These are phyloP conservation scores for Trachelus iudaicus DNA, from an alignment of 2,888 invertebrate genomes.

Conservation along the genomic window DNA sequence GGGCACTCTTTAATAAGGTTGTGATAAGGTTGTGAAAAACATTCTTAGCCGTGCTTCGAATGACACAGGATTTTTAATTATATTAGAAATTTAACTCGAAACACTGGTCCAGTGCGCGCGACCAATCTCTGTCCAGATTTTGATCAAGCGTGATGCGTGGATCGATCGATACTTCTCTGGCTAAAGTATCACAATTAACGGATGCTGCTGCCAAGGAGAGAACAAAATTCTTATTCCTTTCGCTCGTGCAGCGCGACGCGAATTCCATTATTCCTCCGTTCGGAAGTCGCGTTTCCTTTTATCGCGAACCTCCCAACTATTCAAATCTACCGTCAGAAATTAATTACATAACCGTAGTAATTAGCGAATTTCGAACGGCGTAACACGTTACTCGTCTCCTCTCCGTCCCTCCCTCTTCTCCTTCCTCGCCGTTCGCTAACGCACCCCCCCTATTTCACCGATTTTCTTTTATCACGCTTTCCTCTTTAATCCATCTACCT, in stretches of 20 bases:
- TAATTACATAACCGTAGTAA: slow-evolving; percentile 19
- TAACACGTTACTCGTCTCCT: background rate
- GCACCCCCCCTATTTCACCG: background rate
- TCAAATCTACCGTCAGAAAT: background rate
- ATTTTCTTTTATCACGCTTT: background rate
- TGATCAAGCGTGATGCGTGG: background rate
- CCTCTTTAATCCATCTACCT: slow-evolving; percentile 3
- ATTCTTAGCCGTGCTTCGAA: slow-evolving; percentile 60
- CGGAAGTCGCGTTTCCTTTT: background rate
- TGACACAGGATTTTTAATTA: slow-evolving; percentile 52
- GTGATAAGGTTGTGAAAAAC: slow-evolving; percentile 65
- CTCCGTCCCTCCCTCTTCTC: background rate
- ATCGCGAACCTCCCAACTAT: background rate
- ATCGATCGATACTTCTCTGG: too few relatives aligned
- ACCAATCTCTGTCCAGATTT: background rate
- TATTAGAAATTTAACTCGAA: slow-evolving; percentile 5
- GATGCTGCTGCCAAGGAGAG: background rate
- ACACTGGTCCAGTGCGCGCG: slow-evolving; percentile 8
- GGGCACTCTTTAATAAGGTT: slow-evolving; percentile 63
- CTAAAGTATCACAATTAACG: background rate
- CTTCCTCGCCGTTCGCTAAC: background rate
- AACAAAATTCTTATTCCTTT: background rate
- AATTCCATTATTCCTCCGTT: background rate
- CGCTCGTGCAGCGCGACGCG: too few relatives aligned
- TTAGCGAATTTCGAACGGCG: slow-evolving; percentile 17